Base-by-base conservation (phyloP, 1,140 invertebrate species). In the Bombus terrestris region DNA sequence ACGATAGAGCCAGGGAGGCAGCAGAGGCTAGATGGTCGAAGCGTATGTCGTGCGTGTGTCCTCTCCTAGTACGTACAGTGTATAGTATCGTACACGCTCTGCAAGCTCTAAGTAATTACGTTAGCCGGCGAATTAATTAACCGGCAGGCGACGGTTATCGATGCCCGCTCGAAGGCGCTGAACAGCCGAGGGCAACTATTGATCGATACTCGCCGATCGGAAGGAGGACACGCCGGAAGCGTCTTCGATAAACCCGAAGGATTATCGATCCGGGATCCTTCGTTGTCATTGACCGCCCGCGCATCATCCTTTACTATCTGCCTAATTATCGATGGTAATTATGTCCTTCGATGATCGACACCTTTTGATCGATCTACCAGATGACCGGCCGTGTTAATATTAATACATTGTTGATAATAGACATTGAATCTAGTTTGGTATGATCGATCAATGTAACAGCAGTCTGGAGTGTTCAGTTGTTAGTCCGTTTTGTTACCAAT, bases 71-170 rank as follows among this genome's bases (percentile, higher is more conserved):
- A 59, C 18, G 3, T 53, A 37, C 37, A n/a, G 57, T 41, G 32
- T 53, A 43, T 41, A 41, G 43, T 73, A 28, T 41, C 62, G 81
- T 69, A 80, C 81, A 82, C 80, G 86, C 78, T 62, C 35, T 85
- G 68, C 74, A 79, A 88, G 75, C 86, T 86, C 76, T 74, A 88
- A 92, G 92, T 93, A 93, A 93, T 93, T 93, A 93, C 91, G 91
- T 93, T 93, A 92, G 89, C 90, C 89, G 91, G 91, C 89, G 92
- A 93, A 93, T 93, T 93, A 93, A 93, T 93, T 93, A 93, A 91
- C 91, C 91, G 90, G 81, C 86, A 89, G 88, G 89, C 90, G 90
- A 93, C 89, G 90, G 91, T 92, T 93, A 93, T 90, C 91, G 87
- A 91, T 93, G 89, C 88, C 82, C 41, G 88, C 85, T 86, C 88